Evolutionary conservation across 2,888 invertebrate genomes (phyloP).

Genomic region (Ichneumoninae sp.): DNA sequence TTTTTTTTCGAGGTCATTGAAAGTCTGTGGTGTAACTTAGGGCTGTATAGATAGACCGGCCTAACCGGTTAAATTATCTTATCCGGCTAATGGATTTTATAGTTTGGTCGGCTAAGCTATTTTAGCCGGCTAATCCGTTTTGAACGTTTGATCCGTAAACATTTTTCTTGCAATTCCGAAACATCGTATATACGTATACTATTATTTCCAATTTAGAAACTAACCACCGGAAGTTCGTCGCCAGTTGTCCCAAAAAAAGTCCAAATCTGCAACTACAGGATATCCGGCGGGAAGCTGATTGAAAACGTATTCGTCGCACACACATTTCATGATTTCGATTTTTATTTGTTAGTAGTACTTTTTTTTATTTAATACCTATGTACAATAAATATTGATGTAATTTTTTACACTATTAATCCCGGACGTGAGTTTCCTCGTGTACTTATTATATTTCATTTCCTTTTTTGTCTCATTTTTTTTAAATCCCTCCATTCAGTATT

Average conservation of each 20-base stretch:
- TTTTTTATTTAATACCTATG: slow-evolving; percentile 83
- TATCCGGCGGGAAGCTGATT: neutral
- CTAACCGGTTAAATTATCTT: too few species aligned
- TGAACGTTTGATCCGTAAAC: neutral
- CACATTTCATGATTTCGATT: slow-evolving; percentile 78
- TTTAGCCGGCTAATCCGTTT: too few species aligned
- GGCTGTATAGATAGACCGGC: too few species aligned
- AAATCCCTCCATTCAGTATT: slow-evolving; percentile 12
- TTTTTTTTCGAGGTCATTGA: too few species aligned
- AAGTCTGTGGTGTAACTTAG: too few species aligned
- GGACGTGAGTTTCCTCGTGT: slow-evolving; percentile 65
- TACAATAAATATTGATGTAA: slow-evolving; percentile 84
- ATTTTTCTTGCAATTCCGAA: neutral
- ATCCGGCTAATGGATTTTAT: too few species aligned
- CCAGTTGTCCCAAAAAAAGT: neutral
- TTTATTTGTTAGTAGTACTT: slow-evolving; percentile 84
- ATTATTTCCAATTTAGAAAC: neutral
- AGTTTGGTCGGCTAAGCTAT: too few species aligned
- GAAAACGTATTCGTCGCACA: slow-evolving; percentile 32
- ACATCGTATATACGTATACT: neutral
- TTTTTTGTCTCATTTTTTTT: slow-evolving; percentile 30
- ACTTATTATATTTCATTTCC: slow-evolving; percentile 48
- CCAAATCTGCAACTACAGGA: slow-evolving; percentile 1
- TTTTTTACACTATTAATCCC: slow-evolving; percentile 82
- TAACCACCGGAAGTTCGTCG: neutral